Base-by-base conservation (phyloP, 2,888 invertebrate species). In the Myopa testacea region DNA sequence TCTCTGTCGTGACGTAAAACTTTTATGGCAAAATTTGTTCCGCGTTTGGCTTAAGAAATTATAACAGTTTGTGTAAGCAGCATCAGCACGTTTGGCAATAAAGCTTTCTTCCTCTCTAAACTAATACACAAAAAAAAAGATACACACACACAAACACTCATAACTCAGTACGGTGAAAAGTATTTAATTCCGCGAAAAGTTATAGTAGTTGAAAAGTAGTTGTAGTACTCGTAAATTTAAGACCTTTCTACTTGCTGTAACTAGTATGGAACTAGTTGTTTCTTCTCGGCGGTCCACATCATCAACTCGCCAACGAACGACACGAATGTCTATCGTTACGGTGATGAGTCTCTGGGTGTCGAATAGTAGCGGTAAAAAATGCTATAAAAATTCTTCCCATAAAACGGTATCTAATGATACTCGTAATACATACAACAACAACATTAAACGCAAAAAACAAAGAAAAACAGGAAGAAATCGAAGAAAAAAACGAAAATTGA, bases 341-440 rank as follows among this genome's bases (percentile, higher is more conserved):
- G 45, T 45, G 6, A 26, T 26, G 26, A 26, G 26, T 26, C 26
- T 26, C 26, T 2, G 26, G 26, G 26, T 26, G 26, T 26, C 26
- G 26, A 26, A 26, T 26, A 26, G 26, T 45, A 6, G 45, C 45
- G 1, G 45, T 45, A 45, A 45, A 45, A 45, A 45, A 10, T 45
- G 45, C 45, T 45, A 45, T 45, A 45, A 45, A 45, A 45, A 60
- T 76, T 78, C 71, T n/a, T 19, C 72, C 76, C 78, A 71, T 68
- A 78, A 76, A 78, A 76, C 60, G 78, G 58, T 72, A 78, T 72
- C 45, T 45, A 45, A 45, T 45, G 45, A 45, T 45, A 26, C 26
- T 2, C 26, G 26, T 26, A 10, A 45, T 45, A 8, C 45, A 6
- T 45, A 45, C 45, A 45, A 10, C 45, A 45, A 45, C 45, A 45